A percentile compares a stretch with the other conserved stretches of the same genome.
Conservation (phyloP, 2,113 vertebrate species). For the Macaca fascicularis region DNA sequence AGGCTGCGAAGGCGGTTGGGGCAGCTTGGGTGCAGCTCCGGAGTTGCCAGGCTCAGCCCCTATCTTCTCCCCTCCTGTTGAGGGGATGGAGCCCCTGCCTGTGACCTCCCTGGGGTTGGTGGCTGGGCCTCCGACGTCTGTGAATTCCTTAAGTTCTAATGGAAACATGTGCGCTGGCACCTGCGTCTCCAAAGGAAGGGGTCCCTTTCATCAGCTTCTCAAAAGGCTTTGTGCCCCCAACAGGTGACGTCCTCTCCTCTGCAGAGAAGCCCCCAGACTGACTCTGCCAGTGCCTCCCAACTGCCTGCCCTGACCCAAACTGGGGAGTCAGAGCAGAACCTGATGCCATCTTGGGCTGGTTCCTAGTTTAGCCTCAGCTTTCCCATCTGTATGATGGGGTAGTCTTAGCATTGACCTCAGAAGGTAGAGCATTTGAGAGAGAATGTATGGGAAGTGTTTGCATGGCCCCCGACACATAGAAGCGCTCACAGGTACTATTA, state of each 20-base stretch:
- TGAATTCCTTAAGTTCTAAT: background rate
- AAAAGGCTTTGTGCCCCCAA: background rate
- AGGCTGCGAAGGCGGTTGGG: no score
- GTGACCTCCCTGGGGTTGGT: fast-evolving
- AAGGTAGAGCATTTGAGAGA: fast-evolving
- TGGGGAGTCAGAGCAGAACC: background rate
- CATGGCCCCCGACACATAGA: fast-evolving
- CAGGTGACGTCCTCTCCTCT: background rate
- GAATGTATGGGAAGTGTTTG: fast-evolving
- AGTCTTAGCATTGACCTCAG: fast-evolving
- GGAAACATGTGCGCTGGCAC: fast-evolving
- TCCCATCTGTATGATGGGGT: background rate
- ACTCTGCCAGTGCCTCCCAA: background rate
- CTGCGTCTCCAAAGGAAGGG: fast-evolving
- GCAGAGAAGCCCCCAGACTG: fast-evolving
- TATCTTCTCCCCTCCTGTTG: no score
- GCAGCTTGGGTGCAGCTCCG: background rate
- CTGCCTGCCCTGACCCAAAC: background rate
- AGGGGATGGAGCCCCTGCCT: background rate
- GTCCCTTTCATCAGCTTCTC: background rate
- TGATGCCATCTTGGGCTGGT: fast-evolving
- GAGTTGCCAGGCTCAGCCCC: background rate
- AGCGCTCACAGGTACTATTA: fast-evolving
- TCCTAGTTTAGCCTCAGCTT: background rate
- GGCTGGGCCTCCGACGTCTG: background rate